These are phyloP conservation scores for Pristionchus entomophagus DNA, from an alignment of 2,888 invertebrate species.

Conservation along the genomic window DNA sequence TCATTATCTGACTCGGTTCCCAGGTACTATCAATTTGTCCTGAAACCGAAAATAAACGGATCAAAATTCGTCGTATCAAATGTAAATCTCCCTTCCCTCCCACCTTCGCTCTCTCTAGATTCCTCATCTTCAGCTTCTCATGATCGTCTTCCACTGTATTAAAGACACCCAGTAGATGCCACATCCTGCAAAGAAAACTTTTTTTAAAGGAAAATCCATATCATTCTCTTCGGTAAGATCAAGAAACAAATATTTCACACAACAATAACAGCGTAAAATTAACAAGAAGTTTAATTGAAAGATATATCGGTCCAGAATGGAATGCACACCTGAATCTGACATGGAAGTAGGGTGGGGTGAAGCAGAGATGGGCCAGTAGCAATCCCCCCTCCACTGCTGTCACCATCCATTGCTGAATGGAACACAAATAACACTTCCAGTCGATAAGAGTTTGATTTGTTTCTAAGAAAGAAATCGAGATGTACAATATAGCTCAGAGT, in stretches of 20 bases:
- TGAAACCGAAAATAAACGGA: too few species aligned
- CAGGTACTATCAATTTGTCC: too few species aligned
- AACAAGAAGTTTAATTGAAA: too few species aligned
- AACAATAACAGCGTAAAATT: too few species aligned
- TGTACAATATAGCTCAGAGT: too few species aligned
- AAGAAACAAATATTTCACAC: too few species aligned
- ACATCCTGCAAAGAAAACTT: neutral
- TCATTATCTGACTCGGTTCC: too few species aligned
- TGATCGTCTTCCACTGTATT: constrained; percentile 40
- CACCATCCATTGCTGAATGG: constrained; percentile 53
- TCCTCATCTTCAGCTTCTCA: constrained; percentile 43
- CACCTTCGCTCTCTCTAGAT: constrained; percentile 33
- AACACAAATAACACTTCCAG: neutral
- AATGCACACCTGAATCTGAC: constrained; percentile 52
- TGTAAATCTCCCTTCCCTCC: neutral
- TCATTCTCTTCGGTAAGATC: too few species aligned
- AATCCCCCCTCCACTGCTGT: constrained; percentile 58
- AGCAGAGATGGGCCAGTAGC: constrained; percentile 58
- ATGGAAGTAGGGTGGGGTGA: constrained; percentile 65
- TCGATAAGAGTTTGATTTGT: too few species aligned
- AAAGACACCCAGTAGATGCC: constrained; percentile 34
- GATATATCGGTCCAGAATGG: too few species aligned
- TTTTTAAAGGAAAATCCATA: constrained; percentile 8
- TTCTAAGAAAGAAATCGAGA: too few species aligned
- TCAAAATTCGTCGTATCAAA: neutral